phyloP scores from a whole-genome alignment of 2,888 invertebrate genomes.

The Leptinotarsa haldemani region DNA sequence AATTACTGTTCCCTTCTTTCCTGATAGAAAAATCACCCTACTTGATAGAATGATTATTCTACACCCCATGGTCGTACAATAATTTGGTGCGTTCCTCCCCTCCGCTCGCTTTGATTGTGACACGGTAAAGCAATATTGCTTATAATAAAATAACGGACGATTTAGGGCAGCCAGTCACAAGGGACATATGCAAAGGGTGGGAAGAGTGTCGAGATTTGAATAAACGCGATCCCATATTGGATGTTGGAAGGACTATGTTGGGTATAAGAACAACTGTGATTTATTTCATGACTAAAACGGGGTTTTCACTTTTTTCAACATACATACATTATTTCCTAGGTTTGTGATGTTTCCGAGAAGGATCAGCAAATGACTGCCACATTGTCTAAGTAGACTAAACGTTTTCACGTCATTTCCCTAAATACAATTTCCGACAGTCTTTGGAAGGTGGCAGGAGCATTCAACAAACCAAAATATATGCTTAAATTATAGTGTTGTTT shows the following conservation, averaged over 20 bases:
- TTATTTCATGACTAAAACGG: no score
- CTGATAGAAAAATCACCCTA: conserved; percentile 54
- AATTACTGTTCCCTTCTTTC: conserved; percentile 60
- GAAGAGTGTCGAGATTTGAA: conserved; percentile 38
- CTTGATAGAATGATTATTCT: conserved; percentile 36
- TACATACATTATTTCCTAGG: no score
- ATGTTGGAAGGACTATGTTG: not conserved
- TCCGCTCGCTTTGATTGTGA: conserved; percentile 44
- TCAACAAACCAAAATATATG: no score
- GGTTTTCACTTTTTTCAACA: no score
- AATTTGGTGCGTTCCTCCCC: conserved; percentile 32
- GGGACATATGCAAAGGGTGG: conserved; percentile 39
- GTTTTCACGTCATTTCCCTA: no score
- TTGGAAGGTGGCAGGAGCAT: no score
- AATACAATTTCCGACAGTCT: no score
- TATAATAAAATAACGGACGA: conserved; percentile 58
- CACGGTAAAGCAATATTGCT: conserved; percentile 59
- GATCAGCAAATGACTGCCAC: no score
- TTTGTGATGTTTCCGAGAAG: no score
- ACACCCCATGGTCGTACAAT: conserved; percentile 33
- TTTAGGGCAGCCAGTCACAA: conserved; percentile 60
- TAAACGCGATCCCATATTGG: conserved; percentile 6
- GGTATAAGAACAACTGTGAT: no score
- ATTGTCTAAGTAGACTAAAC: no score
- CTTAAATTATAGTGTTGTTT: not conserved